phyloP scores from a whole-genome alignment of 2,797 vertebrate genomes.

The Malacoctenus gilli region DNA sequence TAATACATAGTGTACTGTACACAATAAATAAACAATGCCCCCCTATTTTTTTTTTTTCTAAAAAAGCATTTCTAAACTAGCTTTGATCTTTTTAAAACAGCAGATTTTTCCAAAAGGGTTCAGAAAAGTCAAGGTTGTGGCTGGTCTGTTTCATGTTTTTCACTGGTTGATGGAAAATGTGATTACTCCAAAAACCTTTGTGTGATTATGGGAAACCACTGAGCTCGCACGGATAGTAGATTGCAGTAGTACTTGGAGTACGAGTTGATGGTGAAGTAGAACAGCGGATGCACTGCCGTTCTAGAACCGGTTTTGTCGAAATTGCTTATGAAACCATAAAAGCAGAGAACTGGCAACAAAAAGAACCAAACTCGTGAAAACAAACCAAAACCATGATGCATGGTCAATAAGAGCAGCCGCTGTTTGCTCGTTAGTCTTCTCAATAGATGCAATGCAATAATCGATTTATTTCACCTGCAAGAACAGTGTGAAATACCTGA shows the following conservation, averaged over 20 bases:
- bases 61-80: slow-evolving; percentile 30
- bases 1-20: slow-evolving; percentile 48
- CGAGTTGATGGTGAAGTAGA: slow-evolving; percentile 11
- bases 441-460: background rate
- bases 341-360: background rate
- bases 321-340: slow-evolving; percentile 5
- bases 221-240: slow-evolving; percentile 11
- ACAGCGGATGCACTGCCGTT: background rate
- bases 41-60: slow-evolving; percentile 30
- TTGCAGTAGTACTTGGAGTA: slow-evolving; percentile 10
- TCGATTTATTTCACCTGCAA: background rate
- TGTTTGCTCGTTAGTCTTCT: no score
- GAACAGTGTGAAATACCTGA: no score
- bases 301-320: slow-evolving; percentile 12
- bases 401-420: background rate
- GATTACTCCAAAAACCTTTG: slow-evolving; percentile 20
- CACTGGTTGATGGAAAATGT: slow-evolving; percentile 32
- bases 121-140: slow-evolving; percentile 51
- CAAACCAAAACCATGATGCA: background rate
- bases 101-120: slow-evolving; percentile 47
- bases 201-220: slow-evolving; percentile 22
- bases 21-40: slow-evolving; percentile 61
- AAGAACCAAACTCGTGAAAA: background rate
- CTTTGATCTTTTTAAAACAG: slow-evolving; percentile 35
- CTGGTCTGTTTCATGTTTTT: slow-evolving; percentile 26